A percentile compares a stretch with the other conserved stretches of the same genome.
Evolutionary conservation across 2,113 vertebrate species (phyloP).

Genomic region (Toxotes chatareus): DNA sequence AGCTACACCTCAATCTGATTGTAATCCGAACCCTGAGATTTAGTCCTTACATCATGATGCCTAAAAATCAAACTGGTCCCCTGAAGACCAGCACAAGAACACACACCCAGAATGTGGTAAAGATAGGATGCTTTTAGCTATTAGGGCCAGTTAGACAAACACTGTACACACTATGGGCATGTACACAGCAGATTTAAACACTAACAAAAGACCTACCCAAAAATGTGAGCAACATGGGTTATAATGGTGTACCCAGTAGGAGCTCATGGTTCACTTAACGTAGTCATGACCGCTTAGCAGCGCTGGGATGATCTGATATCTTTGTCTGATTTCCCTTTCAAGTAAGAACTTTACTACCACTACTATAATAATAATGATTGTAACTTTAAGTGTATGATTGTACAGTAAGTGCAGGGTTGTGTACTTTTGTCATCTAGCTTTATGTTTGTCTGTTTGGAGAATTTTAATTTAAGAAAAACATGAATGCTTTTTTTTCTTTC

Average conservation of each 20-base stretch:
- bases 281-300: slow-evolving; percentile 1
- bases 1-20: background rate
- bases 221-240: slow-evolving; percentile 30
- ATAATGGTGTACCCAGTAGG: slow-evolving; percentile 10
- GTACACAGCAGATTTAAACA: slow-evolving; percentile 55
- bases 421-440: slow-evolving; percentile 18
- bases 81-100: background rate
- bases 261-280: slow-evolving; percentile 1
- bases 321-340: background rate
- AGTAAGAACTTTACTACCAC: background rate
- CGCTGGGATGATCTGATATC: slow-evolving; percentile 30
- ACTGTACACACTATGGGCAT: slow-evolving; percentile 48
- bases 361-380: background rate
- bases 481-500: slow-evolving; percentile 20
- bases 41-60: background rate
- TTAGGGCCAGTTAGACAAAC: slow-evolving; percentile 12
- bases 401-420: slow-evolving; percentile 9
- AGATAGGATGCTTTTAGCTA: background rate
- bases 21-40: background rate
- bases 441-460: slow-evolving; percentile 11
- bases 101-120: background rate
- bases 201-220: slow-evolving; percentile 50
- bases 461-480: slow-evolving; percentile 39
- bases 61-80: background rate
- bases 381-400: slow-evolving; percentile 16